Percentiles rank a stretch among this genome's conserved stretches.
Conservation (phyloP, 1,140 invertebrate species). For the Drosophila nannoptera region DNA sequence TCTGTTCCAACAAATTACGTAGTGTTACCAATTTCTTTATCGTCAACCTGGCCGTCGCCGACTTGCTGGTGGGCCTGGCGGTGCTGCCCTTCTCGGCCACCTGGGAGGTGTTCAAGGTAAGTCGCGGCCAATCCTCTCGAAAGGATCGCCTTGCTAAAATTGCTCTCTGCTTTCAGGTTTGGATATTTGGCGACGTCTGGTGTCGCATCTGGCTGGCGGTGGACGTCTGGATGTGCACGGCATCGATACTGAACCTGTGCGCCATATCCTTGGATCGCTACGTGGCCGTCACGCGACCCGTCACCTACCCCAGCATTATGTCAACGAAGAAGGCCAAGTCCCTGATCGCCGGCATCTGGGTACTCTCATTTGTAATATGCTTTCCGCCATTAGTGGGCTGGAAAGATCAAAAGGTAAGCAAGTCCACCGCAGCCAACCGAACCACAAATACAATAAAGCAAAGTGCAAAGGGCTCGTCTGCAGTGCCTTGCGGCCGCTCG, state of each 20-base stretch:
- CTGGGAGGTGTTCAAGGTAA: slow-evolving; percentile 92
- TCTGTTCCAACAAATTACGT: slow-evolving; percentile 90
- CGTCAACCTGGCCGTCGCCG: slow-evolving; percentile 93
- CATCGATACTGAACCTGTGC: slow-evolving; percentile 95
- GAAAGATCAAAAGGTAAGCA: slow-evolving; percentile 88
- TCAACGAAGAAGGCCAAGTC: slow-evolving; percentile 91
- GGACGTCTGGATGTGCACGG: slow-evolving; percentile 97
- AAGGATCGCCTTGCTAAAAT: background rate
- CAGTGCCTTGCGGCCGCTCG: slow-evolving; percentile 17
- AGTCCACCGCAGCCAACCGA: background rate
- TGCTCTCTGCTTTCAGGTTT: slow-evolving; percentile 83
- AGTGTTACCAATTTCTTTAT: slow-evolving; percentile 98
- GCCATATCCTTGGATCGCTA: slow-evolving; percentile 96
- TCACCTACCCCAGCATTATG: slow-evolving; percentile 96
- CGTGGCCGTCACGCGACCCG: slow-evolving; percentile 95
- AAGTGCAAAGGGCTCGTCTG: slow-evolving; percentile 18
- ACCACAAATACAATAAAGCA: slow-evolving; percentile 28
- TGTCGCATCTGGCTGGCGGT: slow-evolving; percentile 95
- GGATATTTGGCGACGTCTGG: slow-evolving; percentile 95
- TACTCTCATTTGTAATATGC: slow-evolving; percentile 96
- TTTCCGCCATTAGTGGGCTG: slow-evolving; percentile 97
- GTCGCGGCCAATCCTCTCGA: slow-evolving; percentile 10
- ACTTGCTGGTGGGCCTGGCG: slow-evolving; percentile 92
- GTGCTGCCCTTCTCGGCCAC: slow-evolving; percentile 95
- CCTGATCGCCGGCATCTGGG: slow-evolving; percentile 94